Base-by-base conservation (phyloP, 2,888 invertebrate species). In the Limnephilus rhombicus region DNA sequence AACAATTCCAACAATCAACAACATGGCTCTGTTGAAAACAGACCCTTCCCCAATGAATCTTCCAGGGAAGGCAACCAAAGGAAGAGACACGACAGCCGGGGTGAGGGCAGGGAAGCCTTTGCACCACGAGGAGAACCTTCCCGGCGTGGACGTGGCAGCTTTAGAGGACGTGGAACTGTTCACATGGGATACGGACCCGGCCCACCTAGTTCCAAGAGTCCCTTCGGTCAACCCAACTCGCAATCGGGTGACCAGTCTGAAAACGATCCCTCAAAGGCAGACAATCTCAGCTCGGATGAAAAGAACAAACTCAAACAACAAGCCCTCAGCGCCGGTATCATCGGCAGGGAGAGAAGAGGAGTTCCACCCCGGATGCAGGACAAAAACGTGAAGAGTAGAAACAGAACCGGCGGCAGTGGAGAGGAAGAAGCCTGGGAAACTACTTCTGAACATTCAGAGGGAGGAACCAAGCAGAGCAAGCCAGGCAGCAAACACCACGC, bases 51-150 rank as follows among this genome's bases (percentile, higher is more conserved):
- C 18, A 86, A 49, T 45, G 91, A 86, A 24, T 87, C 86, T 15
- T 80, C 85, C 5, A 89, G 80, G 15, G 85, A 91, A 18, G 88
- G 89, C 18, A 85, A 89, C n/a, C 91, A 93, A 80, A 90, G 93
- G 83, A 92, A 91, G 37, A 91, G 92, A 80, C 93, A 88, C 93
- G 94, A 94, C 80, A 93, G 91, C 92, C 81, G 94, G 94, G 94
- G 96, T 95, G 95, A 96, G 94, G 96, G 96, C 93, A 96, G 97
- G 92, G 98, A 98, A 94, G 98, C 98, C 88, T 98, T 98, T 95
- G 97, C 98, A 1, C 98, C 98, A 0, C 97, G 98, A 37, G 99
- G 99, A 0, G 98, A 98, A 95, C 99, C 99, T 0, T 98, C 98
- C 1, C 96, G 98, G 90, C 97, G 98, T 92, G 99, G 99, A 9